These are phyloP conservation scores for Prunella strophiata DNA, from an alignment of 2,797 vertebrate genomes.

Conservation along the genomic window DNA sequence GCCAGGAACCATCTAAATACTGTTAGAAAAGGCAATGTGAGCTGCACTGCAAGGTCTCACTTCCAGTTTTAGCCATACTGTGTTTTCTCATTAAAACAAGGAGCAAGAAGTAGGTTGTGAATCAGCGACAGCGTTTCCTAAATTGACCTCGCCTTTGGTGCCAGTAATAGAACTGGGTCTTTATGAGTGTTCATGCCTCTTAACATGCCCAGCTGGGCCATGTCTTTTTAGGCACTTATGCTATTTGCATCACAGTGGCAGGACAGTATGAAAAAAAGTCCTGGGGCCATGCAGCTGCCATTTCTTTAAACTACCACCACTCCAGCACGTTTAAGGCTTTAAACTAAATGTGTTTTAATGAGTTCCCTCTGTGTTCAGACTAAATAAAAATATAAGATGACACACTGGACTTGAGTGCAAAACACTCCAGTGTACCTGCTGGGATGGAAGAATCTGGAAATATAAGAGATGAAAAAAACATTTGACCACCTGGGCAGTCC, in stretches of 20 bases:
- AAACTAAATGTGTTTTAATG: not conserved
- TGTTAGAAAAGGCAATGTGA: not conserved
- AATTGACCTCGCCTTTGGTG: slow-evolving; percentile 25
- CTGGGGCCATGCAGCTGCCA: slow-evolving; percentile 13
- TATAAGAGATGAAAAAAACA: not conserved
- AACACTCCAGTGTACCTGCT: not conserved
- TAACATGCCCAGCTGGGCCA: not conserved
- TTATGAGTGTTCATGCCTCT: not conserved
- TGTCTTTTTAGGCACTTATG: not conserved
- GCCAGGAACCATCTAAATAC: not conserved
- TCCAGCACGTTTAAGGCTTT: not conserved
- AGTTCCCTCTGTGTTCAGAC: not conserved
- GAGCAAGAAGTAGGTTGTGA: not conserved
- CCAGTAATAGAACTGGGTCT: not conserved
- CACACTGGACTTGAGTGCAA: not conserved
- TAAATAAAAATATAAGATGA: not conserved
- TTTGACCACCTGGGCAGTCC: not conserved
- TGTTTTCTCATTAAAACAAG: not conserved
- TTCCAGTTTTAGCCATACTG: not conserved
- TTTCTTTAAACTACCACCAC: not conserved
- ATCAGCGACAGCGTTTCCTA: not conserved
- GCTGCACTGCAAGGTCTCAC: not conserved
- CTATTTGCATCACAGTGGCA: slow-evolving; percentile 4
- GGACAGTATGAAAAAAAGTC: not conserved
- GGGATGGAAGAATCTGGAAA: not conserved